phyloP scores from a whole-genome alignment of 53 echinoderm and acorn worm species.

The Luidia sarsii region DNA sequence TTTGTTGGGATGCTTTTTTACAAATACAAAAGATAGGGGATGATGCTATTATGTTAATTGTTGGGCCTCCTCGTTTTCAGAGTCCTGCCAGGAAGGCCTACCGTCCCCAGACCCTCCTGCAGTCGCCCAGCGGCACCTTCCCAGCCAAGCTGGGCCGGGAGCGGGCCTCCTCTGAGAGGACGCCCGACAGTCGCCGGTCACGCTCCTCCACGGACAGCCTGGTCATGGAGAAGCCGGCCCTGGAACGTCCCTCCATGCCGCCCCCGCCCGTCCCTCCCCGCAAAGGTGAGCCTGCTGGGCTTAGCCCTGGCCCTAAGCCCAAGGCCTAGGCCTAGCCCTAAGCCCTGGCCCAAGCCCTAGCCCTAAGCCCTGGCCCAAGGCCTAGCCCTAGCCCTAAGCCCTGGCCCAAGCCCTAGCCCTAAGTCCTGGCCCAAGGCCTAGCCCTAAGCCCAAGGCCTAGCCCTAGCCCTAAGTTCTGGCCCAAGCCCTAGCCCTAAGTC shows the following conservation, averaged over 20 bases:
- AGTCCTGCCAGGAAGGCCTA: slow-evolving; percentile 40
- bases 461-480: no score
- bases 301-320: not conserved
- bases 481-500: no score
- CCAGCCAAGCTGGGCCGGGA: slow-evolving; percentile 17
- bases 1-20: no score
- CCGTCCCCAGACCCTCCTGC: slow-evolving; percentile 47
- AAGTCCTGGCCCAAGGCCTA: no score
- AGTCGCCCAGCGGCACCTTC: slow-evolving; percentile 45
- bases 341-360: no score
- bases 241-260: slow-evolving; percentile 77
- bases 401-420: no score
- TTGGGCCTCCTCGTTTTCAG: slow-evolving; percentile 2
- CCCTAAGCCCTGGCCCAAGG: no score
- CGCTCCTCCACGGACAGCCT: slow-evolving; percentile 36
- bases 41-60: no score
- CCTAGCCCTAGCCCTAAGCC: no score
- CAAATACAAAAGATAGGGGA: no score
- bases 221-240: slow-evolving; percentile 33
- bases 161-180: slow-evolving; percentile 10
- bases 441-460: no score
- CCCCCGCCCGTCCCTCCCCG: slow-evolving; percentile 97
- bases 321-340: slow-evolving; percentile 1
- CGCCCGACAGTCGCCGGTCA: slow-evolving; percentile 9
- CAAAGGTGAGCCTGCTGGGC: slow-evolving; percentile 69